A percentile compares a stretch with the other conserved stretches of the same genome.
phyloP scores from a whole-genome alignment of 1,140 invertebrate species.

The Hypsibius dujardini region DNA sequence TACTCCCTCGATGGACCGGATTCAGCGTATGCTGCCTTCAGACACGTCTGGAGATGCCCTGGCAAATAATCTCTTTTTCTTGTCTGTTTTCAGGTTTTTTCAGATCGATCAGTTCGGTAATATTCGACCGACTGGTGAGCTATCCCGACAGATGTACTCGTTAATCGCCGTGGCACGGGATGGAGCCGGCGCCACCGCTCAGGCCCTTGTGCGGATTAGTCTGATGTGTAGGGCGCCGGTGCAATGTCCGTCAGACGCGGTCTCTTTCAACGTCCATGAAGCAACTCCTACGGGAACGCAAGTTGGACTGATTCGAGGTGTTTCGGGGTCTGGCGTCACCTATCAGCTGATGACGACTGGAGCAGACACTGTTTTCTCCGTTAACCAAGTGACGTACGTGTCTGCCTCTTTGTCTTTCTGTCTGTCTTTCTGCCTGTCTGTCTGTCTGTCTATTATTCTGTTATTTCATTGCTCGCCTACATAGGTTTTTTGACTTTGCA shows the following conservation, averaged over 20 bases:
- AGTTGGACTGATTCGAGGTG: neutral
- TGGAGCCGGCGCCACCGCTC: neutral
- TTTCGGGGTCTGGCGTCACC: neutral
- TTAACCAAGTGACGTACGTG: neutral
- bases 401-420: no score
- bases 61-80: neutral
- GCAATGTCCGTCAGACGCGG: neutral
- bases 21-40: neutral
- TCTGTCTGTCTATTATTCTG: no score
- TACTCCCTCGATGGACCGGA: neutral
- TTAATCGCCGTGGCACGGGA: neutral
- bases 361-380: neutral
- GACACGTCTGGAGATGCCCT: neutral
- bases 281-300: neutral
- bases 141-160: neutral
- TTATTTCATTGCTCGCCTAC: no score
- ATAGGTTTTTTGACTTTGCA: neutral
- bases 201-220: neutral
- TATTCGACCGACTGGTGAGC: neutral
- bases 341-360: neutral
- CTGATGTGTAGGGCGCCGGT: neutral
- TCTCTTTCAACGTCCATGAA: neutral
- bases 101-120: neutral
- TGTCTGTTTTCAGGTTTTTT: neutral
- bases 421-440: no score